These are phyloP conservation scores for Sebastolobus altivelis DNA, from an alignment of 2,797 vertebrate species.

Conservation along the genomic window DNA sequence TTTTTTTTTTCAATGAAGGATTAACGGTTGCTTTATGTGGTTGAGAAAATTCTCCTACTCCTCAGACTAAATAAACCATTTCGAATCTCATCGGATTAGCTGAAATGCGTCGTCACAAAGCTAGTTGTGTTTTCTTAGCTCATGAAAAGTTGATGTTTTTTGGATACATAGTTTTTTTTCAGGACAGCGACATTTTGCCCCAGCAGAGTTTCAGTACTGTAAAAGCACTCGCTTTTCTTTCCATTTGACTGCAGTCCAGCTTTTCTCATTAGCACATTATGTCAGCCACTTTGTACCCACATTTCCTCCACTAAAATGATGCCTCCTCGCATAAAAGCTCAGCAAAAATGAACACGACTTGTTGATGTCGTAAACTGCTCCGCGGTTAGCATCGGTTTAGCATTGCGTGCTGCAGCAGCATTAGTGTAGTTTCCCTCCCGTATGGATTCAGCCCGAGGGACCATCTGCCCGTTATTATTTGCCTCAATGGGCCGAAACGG, in stretches of 20 bases:
- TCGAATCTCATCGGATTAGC: background rate
- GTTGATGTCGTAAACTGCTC: slow-evolving; percentile 29
- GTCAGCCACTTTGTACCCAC: slow-evolving; percentile 8
- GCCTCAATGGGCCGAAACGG: slow-evolving; percentile 75
- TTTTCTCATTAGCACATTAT: background rate
- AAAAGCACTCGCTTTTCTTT: background rate
- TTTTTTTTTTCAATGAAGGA: background rate
- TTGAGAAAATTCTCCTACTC: background rate
- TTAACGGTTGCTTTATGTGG: background rate
- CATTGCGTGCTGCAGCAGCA: slow-evolving; percentile 73
- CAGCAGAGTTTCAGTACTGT: background rate
- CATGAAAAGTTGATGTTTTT: slow-evolving; percentile 4
- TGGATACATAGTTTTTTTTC: background rate
- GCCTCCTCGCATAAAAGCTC: slow-evolving; percentile 14
- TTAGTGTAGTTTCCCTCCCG: slow-evolving; percentile 71
- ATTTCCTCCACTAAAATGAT: background rate
- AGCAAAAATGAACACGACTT: slow-evolving; percentile 30
- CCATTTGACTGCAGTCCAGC: background rate
- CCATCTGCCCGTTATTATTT: slow-evolving; percentile 83
- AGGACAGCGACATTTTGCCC: background rate
- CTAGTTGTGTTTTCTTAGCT: background rate
- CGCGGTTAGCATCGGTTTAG: slow-evolving; percentile 63
- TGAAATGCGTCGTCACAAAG: background rate
- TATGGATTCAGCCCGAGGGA: slow-evolving; percentile 73
- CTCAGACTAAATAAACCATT: slow-evolving; percentile 6